These are phyloP conservation scores for Ephydatia muelleri DNA, from an alignment of 37 sponge, comb jelly and placozoan species.

Conservation along the genomic window DNA sequence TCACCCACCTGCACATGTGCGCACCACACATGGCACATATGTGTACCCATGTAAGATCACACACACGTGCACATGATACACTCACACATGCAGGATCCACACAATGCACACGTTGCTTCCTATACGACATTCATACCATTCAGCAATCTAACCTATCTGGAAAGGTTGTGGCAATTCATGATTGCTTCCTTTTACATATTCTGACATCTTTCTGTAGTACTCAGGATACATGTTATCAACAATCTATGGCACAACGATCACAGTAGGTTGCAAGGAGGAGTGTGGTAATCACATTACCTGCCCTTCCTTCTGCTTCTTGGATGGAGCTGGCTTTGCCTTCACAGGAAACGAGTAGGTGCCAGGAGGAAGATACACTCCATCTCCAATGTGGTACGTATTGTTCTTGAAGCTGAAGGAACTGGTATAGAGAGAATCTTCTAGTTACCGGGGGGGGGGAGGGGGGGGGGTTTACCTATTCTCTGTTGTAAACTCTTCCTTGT, in stretches of 20 bases:
- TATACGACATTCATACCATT: too few relatives aligned
- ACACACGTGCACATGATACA: too few relatives aligned
- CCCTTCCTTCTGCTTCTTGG: constrained; percentile 30
- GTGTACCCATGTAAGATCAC: too few relatives aligned
- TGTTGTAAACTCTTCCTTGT: neutral
- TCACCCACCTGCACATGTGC: too few relatives aligned
- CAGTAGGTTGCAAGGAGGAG: neutral
- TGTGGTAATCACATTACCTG: neutral
- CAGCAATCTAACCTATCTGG: constrained; percentile 77
- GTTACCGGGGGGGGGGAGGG: neutral
- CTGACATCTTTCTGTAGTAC: constrained; percentile 81
- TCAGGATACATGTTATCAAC: constrained; percentile 77
- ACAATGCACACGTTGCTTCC: neutral
- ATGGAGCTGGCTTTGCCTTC: neutral
- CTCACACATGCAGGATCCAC: neutral
- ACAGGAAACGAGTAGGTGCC: constrained; percentile 61
- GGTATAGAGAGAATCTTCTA: too few relatives aligned
- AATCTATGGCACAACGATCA: too few relatives aligned
- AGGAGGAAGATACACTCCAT: constrained; percentile 70
- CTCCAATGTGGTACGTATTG: constrained; percentile 44
- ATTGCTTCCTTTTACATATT: constrained; percentile 90
- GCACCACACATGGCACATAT: too few relatives aligned
- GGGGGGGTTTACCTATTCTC: constrained; percentile 9
- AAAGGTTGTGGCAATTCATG: constrained; percentile 77
- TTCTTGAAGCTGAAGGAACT: constrained; percentile 39